Conservation (phyloP, 1,140 invertebrate genomes). For the Panulirus ornatus region DNA sequence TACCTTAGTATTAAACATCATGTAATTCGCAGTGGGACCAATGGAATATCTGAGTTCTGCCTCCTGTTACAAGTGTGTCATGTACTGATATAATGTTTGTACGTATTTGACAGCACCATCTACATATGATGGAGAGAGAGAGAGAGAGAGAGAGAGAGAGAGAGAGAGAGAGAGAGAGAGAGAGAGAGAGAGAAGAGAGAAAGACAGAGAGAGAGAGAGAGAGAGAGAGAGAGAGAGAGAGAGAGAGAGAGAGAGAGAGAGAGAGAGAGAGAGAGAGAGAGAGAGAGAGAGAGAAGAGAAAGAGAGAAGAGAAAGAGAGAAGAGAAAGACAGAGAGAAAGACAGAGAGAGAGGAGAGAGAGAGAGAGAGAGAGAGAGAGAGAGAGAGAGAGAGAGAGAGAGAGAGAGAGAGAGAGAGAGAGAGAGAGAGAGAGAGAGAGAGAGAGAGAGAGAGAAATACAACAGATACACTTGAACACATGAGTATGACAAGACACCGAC, state of each 20-base stretch:
- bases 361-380: conserved; percentile 14
- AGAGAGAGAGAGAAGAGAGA: no score
- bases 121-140: no score
- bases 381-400: not conserved
- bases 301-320: not conserved
- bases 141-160: not conserved
- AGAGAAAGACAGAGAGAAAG: not conserved
- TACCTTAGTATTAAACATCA: no score
- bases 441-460: no score
- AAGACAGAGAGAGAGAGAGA: not conserved
- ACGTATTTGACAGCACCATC: no score
- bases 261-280: not conserved
- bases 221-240: not conserved
- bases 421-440: not conserved
- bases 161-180: no score
- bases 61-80: no score
- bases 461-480: no score
- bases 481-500: no score
- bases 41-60: no score
- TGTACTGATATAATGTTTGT: no score
- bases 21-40: no score
- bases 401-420: not conserved
- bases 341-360: not conserved
- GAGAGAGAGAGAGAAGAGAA: not conserved
- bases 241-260: not conserved